Evolutionary conservation across 2,888 invertebrate species (phyloP).

Genomic region (Dendrolimus pini): DNA sequence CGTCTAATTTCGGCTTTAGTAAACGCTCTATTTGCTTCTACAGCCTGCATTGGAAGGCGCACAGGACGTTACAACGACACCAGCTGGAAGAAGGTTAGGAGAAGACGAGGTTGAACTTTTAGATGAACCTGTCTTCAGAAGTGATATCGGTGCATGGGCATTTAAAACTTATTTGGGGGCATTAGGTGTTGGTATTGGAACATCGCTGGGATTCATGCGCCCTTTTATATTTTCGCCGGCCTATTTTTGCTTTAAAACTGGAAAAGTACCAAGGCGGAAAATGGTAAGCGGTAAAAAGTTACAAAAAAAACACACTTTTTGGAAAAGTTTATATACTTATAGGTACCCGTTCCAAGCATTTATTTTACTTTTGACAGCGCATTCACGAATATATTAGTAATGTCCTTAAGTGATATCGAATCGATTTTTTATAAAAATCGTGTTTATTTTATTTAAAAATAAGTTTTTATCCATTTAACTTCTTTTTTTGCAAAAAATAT

Average conservation of each 20-base stretch:
- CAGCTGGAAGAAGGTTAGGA: neutral
- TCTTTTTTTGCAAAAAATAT: neutral
- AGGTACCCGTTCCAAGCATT: too few relatives aligned
- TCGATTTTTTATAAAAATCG: too few relatives aligned
- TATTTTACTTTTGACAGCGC: too few relatives aligned
- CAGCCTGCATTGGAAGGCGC: neutral
- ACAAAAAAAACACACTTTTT: neutral
- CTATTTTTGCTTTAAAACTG: constrained; percentile 38
- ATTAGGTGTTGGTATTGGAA: constrained; percentile 37
- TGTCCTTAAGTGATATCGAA: too few relatives aligned
- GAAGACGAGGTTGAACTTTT: neutral
- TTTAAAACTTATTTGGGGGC: constrained; percentile 27
- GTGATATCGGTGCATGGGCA: constrained; percentile 20
- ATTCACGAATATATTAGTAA: too few relatives aligned
- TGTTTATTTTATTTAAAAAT: too few relatives aligned
- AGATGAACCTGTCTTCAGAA: constrained; percentile 1
- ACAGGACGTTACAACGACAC: neutral
- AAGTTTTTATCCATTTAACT: too few relatives aligned
- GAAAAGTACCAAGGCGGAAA: constrained; percentile 35
- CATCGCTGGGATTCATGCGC: constrained; percentile 35
- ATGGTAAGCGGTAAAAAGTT: constrained; percentile 31
- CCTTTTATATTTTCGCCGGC: constrained; percentile 49
- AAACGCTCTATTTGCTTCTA: too few relatives aligned
- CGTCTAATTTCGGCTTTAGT: too few relatives aligned
- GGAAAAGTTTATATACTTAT: neutral